These are phyloP conservation scores for Saguinus midas DNA, from an alignment of 2,113 vertebrate species.

Conservation along the genomic window DNA sequence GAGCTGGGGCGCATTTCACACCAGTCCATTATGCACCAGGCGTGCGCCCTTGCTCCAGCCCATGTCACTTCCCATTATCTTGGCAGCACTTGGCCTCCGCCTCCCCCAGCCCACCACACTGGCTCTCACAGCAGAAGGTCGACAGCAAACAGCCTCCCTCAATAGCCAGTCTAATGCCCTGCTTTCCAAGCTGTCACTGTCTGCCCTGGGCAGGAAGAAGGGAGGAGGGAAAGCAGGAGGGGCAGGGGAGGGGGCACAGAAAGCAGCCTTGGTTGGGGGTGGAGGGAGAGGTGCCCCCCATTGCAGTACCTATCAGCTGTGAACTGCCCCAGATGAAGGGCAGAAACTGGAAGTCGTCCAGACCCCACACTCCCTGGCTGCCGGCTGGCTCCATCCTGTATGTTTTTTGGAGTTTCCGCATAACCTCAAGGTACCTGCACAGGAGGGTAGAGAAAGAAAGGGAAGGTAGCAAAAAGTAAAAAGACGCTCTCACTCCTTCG, in stretches of 20 bases:
- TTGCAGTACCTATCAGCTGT: constrained; percentile 91
- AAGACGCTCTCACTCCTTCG: background rate
- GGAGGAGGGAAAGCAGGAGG: background rate
- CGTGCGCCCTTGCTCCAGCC: background rate
- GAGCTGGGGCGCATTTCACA: background rate
- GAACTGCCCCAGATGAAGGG: constrained; percentile 99
- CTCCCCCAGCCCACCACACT: background rate
- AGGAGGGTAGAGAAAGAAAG: background rate
- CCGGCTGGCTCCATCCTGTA: constrained; percentile 99
- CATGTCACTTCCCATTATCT: background rate
- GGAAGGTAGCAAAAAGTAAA: background rate
- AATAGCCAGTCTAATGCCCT: background rate
- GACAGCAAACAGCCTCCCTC: background rate
- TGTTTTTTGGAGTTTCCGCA: constrained; percentile 95
- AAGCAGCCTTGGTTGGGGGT: background rate
- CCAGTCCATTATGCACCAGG: background rate
- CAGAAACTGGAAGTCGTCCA: constrained; percentile 98
- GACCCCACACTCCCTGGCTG: constrained; percentile 98
- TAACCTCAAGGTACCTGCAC: constrained; percentile 93
- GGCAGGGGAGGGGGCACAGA: background rate
- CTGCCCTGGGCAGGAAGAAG: background rate
- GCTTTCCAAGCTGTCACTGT: background rate
- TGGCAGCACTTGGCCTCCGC: background rate
- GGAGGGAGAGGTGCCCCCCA: background rate
- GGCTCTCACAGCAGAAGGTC: background rate